phyloP scores from a whole-genome alignment of 1,140 invertebrate species.

The Apis dorsata region DNA sequence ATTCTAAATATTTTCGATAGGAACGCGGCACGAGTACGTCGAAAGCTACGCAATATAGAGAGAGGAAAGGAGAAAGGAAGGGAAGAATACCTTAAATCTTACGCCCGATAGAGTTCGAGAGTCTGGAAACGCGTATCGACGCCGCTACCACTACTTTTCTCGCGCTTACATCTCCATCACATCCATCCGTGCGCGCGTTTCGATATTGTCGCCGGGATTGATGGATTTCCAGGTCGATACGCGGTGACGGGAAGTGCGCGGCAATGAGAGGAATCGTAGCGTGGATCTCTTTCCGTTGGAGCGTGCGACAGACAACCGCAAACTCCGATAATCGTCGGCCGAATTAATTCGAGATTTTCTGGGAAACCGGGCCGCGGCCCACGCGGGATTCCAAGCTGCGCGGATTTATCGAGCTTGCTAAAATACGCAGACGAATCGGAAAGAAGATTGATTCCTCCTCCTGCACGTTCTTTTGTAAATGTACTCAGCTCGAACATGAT shows the following conservation, averaged over 20 bases:
- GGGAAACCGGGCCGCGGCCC: constrained; percentile 31
- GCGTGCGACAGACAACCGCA: constrained; percentile 14
- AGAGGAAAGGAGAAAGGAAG: background rate
- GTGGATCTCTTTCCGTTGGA: background rate
- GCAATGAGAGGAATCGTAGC: constrained; percentile 48
- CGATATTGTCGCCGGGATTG: constrained; percentile 64
- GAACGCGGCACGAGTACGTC: too few relatives aligned
- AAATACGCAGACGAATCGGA: background rate
- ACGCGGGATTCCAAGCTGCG: background rate
- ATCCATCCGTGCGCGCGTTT: background rate
- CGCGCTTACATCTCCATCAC: too few relatives aligned
- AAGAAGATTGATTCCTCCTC: background rate
- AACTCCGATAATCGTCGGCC: constrained; percentile 45
- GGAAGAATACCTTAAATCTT: constrained; percentile 37
- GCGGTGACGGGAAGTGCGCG: constrained; percentile 58
- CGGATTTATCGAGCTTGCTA: background rate
- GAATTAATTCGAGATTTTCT: constrained; percentile 59
- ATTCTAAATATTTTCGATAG: background rate
- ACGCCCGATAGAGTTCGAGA: constrained; percentile 37
- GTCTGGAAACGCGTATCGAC: constrained; percentile 25
- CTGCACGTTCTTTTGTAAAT: background rate
- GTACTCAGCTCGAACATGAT: too few relatives aligned
- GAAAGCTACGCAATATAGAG: too few relatives aligned
- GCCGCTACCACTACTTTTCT: background rate
- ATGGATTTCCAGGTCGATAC: constrained; percentile 70